Evolutionary conservation across 1,140 invertebrate species (phyloP), one percentile per base, ranked within the genome.

Genomic region (Drosophila lini): DNA sequence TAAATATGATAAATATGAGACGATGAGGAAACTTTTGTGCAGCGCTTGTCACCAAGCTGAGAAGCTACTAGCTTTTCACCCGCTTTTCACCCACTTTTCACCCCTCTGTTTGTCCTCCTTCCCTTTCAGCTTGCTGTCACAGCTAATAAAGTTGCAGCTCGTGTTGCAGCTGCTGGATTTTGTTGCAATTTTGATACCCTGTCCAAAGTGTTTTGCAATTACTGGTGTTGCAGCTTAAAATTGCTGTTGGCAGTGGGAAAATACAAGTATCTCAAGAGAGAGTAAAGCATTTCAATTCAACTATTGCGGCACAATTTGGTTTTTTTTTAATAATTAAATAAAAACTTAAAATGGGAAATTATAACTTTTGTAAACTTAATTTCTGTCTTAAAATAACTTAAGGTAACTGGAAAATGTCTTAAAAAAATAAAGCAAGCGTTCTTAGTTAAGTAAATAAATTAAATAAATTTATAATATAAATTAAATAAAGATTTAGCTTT

Each of bases 1-100:
- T 88, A 84, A 88, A 88, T 88, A 89, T 78, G 80, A 89, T 80
- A 88, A 85, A 88, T 85, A 86, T 79, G 83, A 85, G 79, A 79
- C 65, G 82, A 67, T 56, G 59, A 47, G 60, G 56, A 62, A 86
- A 74, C 52, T 86, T 81, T 81, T 71, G 60, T 52, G 78, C 71
- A 44, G 48, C 65, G 69, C 77, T 64, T 89, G 83, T 89, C 84
- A 80, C 81, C 83, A 78, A 40, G 63, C 74, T 71, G 69, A 74
- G 74, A 34, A 42, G 16, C 28, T 44, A 44, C 53, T 15, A 36
- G 57, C 58, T 60, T 63, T 59, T 11, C 25, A 22, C 1, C 22
- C 1, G 22, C 22, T 22, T 22, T 22, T 2, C 22, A 3, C 22
- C 22, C 22, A 22, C 22, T 22, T 3, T 5, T 8, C 16, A 8